Evolutionary conservation across 2,888 invertebrate genomes (phyloP).

Genomic region (Heteropelma amictum): DNA sequence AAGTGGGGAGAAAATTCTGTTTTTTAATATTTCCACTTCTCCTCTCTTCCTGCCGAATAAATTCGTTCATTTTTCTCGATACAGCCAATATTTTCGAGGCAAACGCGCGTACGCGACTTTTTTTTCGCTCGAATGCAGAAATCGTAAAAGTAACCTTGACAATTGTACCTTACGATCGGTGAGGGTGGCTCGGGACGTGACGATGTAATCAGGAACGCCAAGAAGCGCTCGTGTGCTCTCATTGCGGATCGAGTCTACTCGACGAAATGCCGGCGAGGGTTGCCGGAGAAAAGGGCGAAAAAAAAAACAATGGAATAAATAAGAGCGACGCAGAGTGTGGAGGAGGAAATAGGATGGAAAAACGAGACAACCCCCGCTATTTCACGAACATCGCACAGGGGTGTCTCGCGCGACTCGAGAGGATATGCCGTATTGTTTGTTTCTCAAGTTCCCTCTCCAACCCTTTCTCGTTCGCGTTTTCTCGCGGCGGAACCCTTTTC

Average conservation of each 20-base stretch:
- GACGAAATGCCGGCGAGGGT: constrained; percentile 39
- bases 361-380: constrained; percentile 43
- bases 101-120: background rate
- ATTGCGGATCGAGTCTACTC: constrained; percentile 26
- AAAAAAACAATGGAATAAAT: background rate
- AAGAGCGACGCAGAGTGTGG: too few relatives aligned
- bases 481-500: constrained; percentile 27
- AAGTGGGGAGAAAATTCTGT: too few relatives aligned
- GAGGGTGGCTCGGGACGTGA: constrained; percentile 25
- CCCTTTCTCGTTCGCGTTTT: constrained; percentile 27
- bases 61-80: too few relatives aligned
- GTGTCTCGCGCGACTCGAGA: constrained; percentile 44
- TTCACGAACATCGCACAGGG: constrained; percentile 47
- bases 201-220: constrained; percentile 47
- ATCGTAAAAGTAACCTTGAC: too few relatives aligned
- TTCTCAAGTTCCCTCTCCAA: constrained; percentile 37
- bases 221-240: constrained; percentile 11
- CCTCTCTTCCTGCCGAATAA: too few relatives aligned
- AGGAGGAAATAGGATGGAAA: constrained; percentile 4
- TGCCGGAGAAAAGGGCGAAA: background rate
- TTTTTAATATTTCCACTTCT: too few relatives aligned
- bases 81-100: background rate
- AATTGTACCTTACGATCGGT: constrained; percentile 43
- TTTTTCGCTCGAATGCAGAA: too few relatives aligned
- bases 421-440: constrained; percentile 53